These are phyloP conservation scores for Rhorus exstirpatorius DNA, from an alignment of 2,888 invertebrate genomes.

Conservation along the genomic window DNA sequence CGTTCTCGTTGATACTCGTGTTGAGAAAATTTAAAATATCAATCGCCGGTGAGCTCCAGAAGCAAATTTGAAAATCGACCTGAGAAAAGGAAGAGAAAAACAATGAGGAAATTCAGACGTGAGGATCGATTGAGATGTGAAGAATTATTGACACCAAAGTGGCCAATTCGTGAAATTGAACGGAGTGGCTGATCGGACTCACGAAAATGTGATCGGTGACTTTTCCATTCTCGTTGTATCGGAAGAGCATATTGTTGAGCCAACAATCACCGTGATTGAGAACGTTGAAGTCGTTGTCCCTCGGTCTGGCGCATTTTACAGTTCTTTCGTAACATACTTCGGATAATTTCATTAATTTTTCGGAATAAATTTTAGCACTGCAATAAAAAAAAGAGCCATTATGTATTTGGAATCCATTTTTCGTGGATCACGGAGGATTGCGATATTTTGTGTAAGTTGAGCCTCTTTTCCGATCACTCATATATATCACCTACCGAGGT, in stretches of 20 bases:
- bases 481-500: background rate
- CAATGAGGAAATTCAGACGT: no score
- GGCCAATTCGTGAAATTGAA: no score
- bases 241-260: constrained; percentile 80
- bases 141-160: no score
- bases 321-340: constrained; percentile 63
- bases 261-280: constrained; percentile 83
- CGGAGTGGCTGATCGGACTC: constrained; percentile 1
- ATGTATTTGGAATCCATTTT: constrained; percentile 58
- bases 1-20: constrained; percentile 80
- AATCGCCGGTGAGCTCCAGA: constrained; percentile 84
- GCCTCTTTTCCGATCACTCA: no score
- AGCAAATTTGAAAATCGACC: constrained; percentile 86
- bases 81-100: constrained; percentile 76
- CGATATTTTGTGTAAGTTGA: no score
- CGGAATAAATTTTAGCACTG: constrained; percentile 2
- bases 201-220: constrained; percentile 78
- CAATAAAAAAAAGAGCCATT: background rate
- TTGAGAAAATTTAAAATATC: constrained; percentile 86
- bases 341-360: constrained; percentile 74
- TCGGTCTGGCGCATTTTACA: background rate
- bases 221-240: constrained; percentile 71
- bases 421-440: no score
- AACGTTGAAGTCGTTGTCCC: constrained; percentile 79
- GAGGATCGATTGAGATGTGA: no score